Evolutionary conservation across 2,888 invertebrate genomes (phyloP), one percentile per base, ranked within the genome.

Genomic region (Cheilosia pagana): DNA sequence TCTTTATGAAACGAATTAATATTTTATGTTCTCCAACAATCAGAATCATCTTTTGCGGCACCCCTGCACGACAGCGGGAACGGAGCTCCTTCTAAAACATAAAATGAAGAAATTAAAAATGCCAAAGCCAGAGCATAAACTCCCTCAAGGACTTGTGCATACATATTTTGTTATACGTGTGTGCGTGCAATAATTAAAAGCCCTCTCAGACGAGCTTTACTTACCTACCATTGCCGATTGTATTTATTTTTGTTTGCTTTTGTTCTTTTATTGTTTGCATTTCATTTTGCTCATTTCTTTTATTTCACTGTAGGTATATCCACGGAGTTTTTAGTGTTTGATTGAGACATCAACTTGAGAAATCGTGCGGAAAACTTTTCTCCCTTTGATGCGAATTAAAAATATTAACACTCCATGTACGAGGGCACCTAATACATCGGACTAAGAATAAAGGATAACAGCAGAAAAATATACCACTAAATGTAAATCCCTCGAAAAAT

Each of bases 401-500:
- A 43, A 65, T 75, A 57, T 75, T 75, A 50, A 59, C 75, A 75
- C 75, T 65, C 50, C 53, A 75, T 65, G 3, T 41, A 25, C 31
- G 4, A 1, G 39, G 35, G 55, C 48, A 12, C 48, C 48, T 35
- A 28, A 75, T 63, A 63, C 53, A 14, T 23, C 19, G 25, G 63
- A 74, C 63, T 74, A 23, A 59, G n/a, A 65, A 75, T 65, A 65
- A 74, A 72, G 53, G 53, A 72, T 63, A 31, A 53, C 43, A 62
- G 25, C 45, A 19, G 41, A 35, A 39, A 55, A 63, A 19, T 35
- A 19, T 35, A 71, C 31, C 31, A 35, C 62, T 62, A 48, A 63
- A 45, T 31, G 14, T 45, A 63, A 74, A 63, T 63, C 55, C 53
- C 21, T 35, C 23, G 45, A 63, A 55, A 63, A 75, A 57, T 35